Evolutionary conservation across 2,888 invertebrate genomes (phyloP), one percentile per base, ranked within the genome.

Genomic region (Drosophila falleni): DNA sequence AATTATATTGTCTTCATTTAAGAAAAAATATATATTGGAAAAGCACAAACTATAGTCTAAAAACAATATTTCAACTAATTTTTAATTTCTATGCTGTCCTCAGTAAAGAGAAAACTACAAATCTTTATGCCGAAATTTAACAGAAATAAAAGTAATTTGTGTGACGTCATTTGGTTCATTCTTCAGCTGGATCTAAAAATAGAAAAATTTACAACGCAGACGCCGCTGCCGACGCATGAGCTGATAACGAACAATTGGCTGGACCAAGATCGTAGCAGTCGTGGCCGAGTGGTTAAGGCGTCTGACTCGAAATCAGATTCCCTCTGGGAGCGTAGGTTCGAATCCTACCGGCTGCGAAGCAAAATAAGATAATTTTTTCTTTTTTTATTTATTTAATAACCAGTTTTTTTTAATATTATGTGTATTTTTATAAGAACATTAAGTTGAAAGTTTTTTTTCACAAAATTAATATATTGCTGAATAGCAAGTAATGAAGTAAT

Each of bases 281-380:
- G 92, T 92, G 93, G 92, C 93, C 93, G 92, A 92, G 92, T 92
- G 92, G 92, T 92, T 92, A 92, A 92, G 92, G 92, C 92, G 93
- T 92, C 92, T 93, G 92, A 92, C 92, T 92, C 92, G 92, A 92
- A 92, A 92, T 92, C 92, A 92, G 92, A 92, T 92, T 92, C 92
- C 92, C 92, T 92, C 90, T 92, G 92, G 93, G 92, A 92, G 92
- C 92, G 92, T 92, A 92, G 92, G 92, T 92, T 92, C 92, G 92
- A 92, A 92, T 92, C 92, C 92, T 92, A 92, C 92, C 92, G 92
- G 91, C 92, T 92, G 92, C 92, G 92, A 60, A 37, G 6, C 2
- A n/a, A 3, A n/a, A 5, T n/a, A 0, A 0, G 5, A 5, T n/a
- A n/a, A n/a, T 37, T 6, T 8, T 5, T n/a, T 37, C 13, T n/a